phyloP scores from a whole-genome alignment of 37 sponge, comb jelly and placozoan genomes.

The Spongilla lacustris region DNA sequence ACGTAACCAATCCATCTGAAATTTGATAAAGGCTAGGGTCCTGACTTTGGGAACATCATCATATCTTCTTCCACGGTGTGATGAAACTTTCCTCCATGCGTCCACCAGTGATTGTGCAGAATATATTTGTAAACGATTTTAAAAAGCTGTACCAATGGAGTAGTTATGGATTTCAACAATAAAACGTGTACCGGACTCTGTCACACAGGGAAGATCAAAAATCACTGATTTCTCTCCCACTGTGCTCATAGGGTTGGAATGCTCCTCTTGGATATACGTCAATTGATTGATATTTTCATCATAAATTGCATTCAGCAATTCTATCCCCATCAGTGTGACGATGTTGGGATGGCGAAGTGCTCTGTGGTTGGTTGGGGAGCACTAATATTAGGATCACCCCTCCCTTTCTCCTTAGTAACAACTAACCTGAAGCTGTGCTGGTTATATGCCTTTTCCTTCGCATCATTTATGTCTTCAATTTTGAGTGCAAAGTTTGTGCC shows the following conservation, averaged over 20 bases:
- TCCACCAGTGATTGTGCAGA: conserved; percentile 1
- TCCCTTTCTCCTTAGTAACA: too few relatives aligned
- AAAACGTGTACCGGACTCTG: background rate
- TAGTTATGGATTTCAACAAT: background rate
- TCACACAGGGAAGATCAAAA: background rate
- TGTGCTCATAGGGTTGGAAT: background rate
- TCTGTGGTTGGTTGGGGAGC: too few relatives aligned
- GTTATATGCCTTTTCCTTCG: too few relatives aligned
- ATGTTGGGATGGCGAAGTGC: too few relatives aligned
- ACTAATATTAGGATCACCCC: too few relatives aligned
- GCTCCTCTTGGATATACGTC: background rate
- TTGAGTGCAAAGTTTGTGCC: too few relatives aligned
- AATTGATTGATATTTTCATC: background rate
- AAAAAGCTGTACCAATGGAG: background rate
- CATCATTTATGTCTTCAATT: too few relatives aligned
- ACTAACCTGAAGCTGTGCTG: too few relatives aligned
- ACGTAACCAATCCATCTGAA: background rate
- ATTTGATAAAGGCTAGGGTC: background rate
- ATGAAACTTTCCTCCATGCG: background rate
- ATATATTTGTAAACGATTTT: background rate
- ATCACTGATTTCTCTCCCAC: background rate
- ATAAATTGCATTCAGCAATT: too few relatives aligned
- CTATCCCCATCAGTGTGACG: too few relatives aligned
- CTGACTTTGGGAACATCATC: background rate
- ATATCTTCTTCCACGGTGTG: background rate